Evolutionary conservation across 2,888 invertebrate genomes (phyloP).

Genomic region (Diogma glabrata): DNA sequence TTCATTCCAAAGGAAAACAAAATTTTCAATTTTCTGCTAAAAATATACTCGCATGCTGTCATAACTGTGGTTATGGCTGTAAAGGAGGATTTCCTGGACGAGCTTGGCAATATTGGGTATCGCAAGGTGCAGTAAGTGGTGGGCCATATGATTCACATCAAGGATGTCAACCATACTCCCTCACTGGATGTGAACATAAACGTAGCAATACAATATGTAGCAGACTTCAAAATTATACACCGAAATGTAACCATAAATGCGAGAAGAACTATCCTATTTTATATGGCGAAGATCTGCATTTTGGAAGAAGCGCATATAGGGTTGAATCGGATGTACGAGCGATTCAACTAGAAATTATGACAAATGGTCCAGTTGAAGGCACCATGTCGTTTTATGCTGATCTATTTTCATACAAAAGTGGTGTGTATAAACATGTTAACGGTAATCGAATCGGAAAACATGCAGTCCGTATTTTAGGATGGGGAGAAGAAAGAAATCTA

Average conservation of each 20-base stretch:
- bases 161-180: constrained; percentile 68
- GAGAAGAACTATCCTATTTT: constrained; percentile 26
- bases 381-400: constrained; percentile 72
- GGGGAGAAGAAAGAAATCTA: constrained; percentile 59
- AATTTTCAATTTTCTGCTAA: constrained; percentile 64
- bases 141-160: constrained; percentile 58
- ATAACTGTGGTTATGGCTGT: constrained; percentile 59
- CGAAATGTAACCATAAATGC: constrained; percentile 55
- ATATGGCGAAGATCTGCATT: neutral
- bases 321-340: constrained; percentile 40
- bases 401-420: constrained; percentile 63
- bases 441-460: constrained; percentile 66
- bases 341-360: constrained; percentile 62
- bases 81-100: constrained; percentile 60
- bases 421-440: constrained; percentile 56
- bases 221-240: constrained; percentile 42
- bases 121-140: constrained; percentile 68
- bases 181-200: constrained; percentile 75
- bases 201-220: constrained; percentile 52
- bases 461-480: constrained; percentile 68
- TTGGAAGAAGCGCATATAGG: neutral
- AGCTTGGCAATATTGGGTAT: constrained; percentile 74
- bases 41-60: constrained; percentile 64
- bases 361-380: constrained; percentile 70
- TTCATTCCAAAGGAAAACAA: neutral